phyloP scores from a whole-genome alignment of 2,888 invertebrate genomes.

The Brachypterus glaber region DNA sequence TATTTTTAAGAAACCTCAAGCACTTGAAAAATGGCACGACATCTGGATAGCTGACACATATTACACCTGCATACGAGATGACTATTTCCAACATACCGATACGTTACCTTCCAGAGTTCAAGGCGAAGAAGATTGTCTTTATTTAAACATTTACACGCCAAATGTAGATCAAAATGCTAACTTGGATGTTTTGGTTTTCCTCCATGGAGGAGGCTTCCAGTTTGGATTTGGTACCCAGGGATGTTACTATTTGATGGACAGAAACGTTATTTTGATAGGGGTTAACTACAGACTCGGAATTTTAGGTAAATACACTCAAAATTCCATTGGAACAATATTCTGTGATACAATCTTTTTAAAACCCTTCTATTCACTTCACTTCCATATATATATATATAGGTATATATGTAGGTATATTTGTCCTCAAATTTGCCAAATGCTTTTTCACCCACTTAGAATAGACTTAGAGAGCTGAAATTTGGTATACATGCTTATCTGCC shows the following conservation, averaged over 20 bases:
- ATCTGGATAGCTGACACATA: background rate
- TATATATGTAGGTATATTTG: no score
- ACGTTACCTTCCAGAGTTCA: background rate
- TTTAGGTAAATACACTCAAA: conserved; percentile 1
- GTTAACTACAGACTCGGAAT: conserved; percentile 1
- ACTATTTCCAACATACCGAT: no score
- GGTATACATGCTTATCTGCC: no score
- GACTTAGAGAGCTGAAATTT: no score
- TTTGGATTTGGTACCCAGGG: background rate
- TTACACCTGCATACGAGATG: background rate
- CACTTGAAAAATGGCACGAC: background rate
- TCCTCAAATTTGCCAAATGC: no score
- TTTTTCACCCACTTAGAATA: no score
- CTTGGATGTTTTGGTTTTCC: background rate
- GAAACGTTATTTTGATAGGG: background rate
- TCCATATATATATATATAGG: no score
- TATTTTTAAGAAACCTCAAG: conserved; percentile 1
- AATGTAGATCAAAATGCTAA: background rate
- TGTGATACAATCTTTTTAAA: no score
- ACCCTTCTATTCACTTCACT: no score
- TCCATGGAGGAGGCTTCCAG: conserved; percentile 2
- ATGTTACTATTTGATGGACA: conserved; percentile 4
- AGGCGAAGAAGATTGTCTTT: background rate
- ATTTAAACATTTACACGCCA: background rate
- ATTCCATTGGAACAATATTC: background rate